Evolutionary conservation across 2,113 vertebrate species (phyloP).

Genomic region (Philantomba maxwellii): DNA sequence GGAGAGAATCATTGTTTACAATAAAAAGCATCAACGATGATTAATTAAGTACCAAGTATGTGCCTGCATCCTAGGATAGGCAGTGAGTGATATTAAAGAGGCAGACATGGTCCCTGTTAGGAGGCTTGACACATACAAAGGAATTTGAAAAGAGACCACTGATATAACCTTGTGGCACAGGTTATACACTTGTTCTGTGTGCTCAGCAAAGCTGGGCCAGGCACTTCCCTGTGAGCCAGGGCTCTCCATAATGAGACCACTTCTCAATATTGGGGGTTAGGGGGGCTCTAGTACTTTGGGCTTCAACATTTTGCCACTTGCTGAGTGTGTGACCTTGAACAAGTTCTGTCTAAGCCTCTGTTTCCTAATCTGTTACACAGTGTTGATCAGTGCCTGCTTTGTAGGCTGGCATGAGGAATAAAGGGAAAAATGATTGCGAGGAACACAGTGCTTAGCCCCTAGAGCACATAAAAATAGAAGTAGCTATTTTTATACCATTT

Average conservation of each 20-base stretch:
- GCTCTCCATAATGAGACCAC: not conserved
- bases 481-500: not conserved
- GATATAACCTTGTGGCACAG: not conserved
- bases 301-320: not conserved
- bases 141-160: not conserved
- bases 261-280: not conserved
- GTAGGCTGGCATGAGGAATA: not conserved
- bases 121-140: not conserved
- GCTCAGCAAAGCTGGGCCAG: not conserved
- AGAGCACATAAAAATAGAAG: not conserved
- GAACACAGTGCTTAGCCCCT: not conserved
- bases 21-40: not conserved
- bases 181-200: not conserved
- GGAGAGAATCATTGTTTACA: not conserved
- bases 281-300: not conserved
- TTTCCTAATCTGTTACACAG: not conserved
- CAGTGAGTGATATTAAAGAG: not conserved
- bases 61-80: no score
- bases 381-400: not conserved
- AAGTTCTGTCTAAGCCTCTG: not conserved
- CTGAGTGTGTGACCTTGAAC: not conserved
- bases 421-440: not conserved
- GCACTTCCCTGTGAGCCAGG: not conserved
- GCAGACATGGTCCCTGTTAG: rapidly evolving
- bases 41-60: not conserved